Conservation (phyloP, 2,888 invertebrate species). For the Amphipoea lucens region DNA sequence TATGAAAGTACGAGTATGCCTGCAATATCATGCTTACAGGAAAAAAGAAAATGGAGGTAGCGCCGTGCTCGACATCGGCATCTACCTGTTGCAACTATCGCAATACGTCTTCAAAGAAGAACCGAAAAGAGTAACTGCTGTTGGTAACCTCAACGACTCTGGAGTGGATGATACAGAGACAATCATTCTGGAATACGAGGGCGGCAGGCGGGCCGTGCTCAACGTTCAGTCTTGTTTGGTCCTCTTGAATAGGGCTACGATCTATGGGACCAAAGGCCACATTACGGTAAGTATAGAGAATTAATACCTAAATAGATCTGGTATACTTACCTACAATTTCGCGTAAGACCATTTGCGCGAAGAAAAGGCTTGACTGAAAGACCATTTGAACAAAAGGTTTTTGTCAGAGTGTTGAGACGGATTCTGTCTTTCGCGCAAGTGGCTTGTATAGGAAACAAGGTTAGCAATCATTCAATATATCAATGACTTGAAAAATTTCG, state of each 20-base stretch:
- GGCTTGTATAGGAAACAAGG: not conserved
- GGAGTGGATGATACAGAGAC: conserved; percentile 93
- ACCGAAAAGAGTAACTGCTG: conserved; percentile 92
- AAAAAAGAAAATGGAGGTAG: conserved; percentile 94
- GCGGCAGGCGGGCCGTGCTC: conserved; percentile 91
- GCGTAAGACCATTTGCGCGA: not conserved
- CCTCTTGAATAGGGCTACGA: conserved; percentile 91
- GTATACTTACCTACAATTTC: not conserved
- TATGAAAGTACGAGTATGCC: not conserved
- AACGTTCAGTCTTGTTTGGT: conserved; percentile 85
- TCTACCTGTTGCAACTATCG: conserved; percentile 94
- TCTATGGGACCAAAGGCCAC: conserved; percentile 92
- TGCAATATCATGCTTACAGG: conserved; percentile 76
- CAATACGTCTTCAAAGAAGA: conserved; percentile 93
- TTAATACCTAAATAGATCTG: not conserved
- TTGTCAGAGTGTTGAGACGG: too few species aligned
- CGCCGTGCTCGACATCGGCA: conserved; percentile 93
- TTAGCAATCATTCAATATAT: not conserved
- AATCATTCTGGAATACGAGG: conserved; percentile 91
- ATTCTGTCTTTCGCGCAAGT: not conserved
- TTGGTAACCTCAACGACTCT: conserved; percentile 92
- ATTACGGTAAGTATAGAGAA: conserved; percentile 84
- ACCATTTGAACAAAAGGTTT: not conserved
- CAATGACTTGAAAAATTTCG: not conserved
- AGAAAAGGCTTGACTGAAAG: not conserved